These are phyloP conservation scores for Siderastrea radians DNA, from an alignment of 92 coral and sea anemone species.

Conservation along the genomic window DNA sequence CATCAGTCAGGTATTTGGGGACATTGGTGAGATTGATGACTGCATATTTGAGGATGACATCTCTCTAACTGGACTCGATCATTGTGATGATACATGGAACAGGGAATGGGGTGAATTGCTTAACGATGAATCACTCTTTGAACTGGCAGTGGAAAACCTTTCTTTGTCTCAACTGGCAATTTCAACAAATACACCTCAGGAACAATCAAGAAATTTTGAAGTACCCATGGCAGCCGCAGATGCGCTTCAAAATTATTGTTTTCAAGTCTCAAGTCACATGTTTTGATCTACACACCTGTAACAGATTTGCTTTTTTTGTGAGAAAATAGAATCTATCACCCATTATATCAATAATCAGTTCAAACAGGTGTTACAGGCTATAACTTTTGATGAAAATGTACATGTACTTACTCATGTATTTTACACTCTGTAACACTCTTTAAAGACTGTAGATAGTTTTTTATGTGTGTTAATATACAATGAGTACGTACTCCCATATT, in stretches of 20 bases:
- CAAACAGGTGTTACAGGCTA: too few relatives aligned
- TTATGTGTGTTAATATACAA: too few relatives aligned
- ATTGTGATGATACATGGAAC: conserved; percentile 5
- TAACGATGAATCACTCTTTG: conserved; percentile 54
- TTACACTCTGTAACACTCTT: too few relatives aligned
- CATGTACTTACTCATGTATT: too few relatives aligned
- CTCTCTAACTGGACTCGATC: background rate
- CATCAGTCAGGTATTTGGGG: conserved; percentile 39
- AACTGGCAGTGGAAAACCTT: conserved; percentile 56
- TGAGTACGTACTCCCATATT: too few relatives aligned
- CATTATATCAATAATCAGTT: too few relatives aligned
- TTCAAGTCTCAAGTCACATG: too few relatives aligned
- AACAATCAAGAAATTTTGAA: conserved; percentile 5
- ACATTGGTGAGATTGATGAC: conserved; percentile 39
- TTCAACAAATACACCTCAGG: conserved; percentile 9
- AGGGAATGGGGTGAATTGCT: conserved; percentile 56
- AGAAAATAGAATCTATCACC: too few relatives aligned
- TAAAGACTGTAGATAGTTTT: too few relatives aligned
- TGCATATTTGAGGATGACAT: background rate
- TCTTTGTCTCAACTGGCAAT: conserved; percentile 49
- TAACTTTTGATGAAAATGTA: too few relatives aligned
- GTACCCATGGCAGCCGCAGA: conserved; percentile 31
- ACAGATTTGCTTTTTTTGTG: too few relatives aligned
- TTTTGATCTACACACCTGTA: too few relatives aligned
- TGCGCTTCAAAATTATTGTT: conserved; percentile 25